A percentile compares a stretch with the other conserved stretches of the same genome.
These are phyloP conservation scores for Tethya wilhelma DNA, from an alignment of 37 sponge, comb jelly and placozoan species.

Conservation along the genomic window DNA sequence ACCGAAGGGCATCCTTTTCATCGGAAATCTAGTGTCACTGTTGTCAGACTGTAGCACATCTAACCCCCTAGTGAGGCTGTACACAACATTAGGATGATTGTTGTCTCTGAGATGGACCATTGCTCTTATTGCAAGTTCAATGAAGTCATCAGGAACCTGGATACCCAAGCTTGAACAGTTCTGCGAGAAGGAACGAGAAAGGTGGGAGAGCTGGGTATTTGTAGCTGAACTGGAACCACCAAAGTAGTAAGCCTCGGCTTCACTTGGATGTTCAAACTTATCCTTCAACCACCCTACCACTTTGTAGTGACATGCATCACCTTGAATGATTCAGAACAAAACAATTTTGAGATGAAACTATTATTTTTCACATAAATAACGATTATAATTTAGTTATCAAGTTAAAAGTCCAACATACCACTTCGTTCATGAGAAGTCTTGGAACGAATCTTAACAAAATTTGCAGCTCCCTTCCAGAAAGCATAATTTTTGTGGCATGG, in stretches of 20 bases:
- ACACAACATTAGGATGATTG: conserved; percentile 18
- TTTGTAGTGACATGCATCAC: conserved; percentile 16
- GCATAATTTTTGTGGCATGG: not conserved
- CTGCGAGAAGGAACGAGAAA: not conserved
- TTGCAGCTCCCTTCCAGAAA: not conserved
- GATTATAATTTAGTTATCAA: not conserved
- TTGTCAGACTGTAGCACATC: conserved; percentile 12
- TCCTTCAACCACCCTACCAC: not conserved
- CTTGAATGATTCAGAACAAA: too few species aligned
- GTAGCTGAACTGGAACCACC: not conserved
- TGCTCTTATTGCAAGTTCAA: conserved; percentile 1
- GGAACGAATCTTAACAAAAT: not conserved
- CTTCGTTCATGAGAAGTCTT: not conserved
- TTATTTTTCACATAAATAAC: not conserved
- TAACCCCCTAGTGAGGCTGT: conserved; percentile 2
- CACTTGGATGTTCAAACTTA: conserved; percentile 7
- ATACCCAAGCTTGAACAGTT: not conserved
- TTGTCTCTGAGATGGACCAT: conserved; percentile 3
- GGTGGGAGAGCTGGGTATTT: not conserved
- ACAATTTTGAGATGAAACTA: not conserved
- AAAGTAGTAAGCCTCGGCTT: conserved; percentile 10
- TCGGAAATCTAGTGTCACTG: conserved; percentile 14
- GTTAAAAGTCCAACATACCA: too few species aligned
- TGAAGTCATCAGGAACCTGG: conserved; percentile 10
- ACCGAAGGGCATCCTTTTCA: conserved; percentile 37